Evolutionary conservation across 2,113 vertebrate species (phyloP), one percentile per base, ranked within the genome.

Genomic region (Rhineura floridana): DNA sequence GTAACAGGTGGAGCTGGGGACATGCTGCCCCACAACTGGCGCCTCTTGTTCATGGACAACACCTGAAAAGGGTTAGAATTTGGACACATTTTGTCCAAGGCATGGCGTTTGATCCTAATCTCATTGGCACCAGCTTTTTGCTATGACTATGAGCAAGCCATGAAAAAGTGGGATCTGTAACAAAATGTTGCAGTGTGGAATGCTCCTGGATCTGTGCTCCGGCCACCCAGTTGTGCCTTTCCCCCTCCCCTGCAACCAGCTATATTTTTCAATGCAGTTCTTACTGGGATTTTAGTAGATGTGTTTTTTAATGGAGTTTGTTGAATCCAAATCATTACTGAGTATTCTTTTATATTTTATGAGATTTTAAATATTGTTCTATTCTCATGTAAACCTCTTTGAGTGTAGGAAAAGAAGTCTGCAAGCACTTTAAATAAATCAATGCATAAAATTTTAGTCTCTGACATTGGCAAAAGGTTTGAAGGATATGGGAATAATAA

Each of bases 351-450:
- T 50, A 36, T 67, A 21, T 86, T 52, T 69, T 69, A 69, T 69
- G 76, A 79, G 85, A 52, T 80, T 52, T 80, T 30, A 79, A 86
- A 86, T 42, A 69, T 69, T 80, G n/a, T 30, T 86, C 63, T 69
- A 30, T 86, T 80, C 44, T 69, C 15, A 12, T 69, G 76, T 69
- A 86, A 86, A 86, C 42, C 13, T 69, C 46, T 79, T 80, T 36
- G 48, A 52, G n/a, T 62, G 52, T 42, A 69, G 55, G 76, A 79
- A 69, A 69, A 69, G 59, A 23, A 42, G 44, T 30, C 6, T 6
- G n/a, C 42, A 39, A 79, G 33, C 42, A 36, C 28, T 73, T 65
- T 65, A 65, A 78, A 86, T 78, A 78, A 78, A 86, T 86, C 75
- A 86, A 78, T 67, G 2, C 73, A 50, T 36, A 28, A 70, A 84